A percentile compares a stretch with the other conserved stretches of the same genome.
Evolutionary conservation across 1,140 invertebrate genomes (phyloP).

Genomic region (Chrysomallon squamiferum): DNA sequence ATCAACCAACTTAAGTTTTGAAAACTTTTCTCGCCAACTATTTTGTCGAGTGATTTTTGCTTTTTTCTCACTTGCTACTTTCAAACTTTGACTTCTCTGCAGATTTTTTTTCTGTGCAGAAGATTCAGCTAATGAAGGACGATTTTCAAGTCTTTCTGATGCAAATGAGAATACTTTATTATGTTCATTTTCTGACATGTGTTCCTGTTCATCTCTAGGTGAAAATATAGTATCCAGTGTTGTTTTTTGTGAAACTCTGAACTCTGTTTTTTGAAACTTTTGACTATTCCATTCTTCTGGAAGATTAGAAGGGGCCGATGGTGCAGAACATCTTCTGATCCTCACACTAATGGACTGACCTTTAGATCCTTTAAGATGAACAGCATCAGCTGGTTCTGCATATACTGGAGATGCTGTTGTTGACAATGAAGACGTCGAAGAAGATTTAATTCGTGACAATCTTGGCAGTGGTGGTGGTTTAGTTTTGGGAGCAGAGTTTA

Average conservation of each 20-base stretch:
- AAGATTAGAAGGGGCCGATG: constrained; percentile 3
- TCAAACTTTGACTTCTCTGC: constrained; percentile 20
- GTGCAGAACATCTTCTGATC: constrained; percentile 21
- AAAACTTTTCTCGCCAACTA: background rate
- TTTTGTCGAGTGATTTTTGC: background rate
- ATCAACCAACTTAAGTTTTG: too few species aligned
- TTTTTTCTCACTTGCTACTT: constrained; percentile 11
- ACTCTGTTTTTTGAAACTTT: background rate
- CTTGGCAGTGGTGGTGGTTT: constrained; percentile 31
- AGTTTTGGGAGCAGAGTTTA: constrained; percentile 13
- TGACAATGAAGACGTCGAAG: constrained; percentile 38
- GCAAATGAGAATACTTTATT: too few species aligned
- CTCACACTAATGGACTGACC: constrained; percentile 8
- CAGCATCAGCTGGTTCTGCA: constrained; percentile 87
- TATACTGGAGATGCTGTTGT: constrained; percentile 79
- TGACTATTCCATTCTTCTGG: background rate
- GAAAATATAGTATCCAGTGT: constrained; percentile 41
- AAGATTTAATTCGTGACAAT: constrained; percentile 29
- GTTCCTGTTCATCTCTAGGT: constrained; percentile 1
- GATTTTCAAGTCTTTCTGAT: background rate
- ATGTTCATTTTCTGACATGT: too few species aligned
- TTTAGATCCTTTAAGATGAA: constrained; percentile 56
- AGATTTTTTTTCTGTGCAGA: background rate
- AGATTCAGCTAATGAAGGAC: background rate
- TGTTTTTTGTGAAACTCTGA: constrained; percentile 5